phyloP scores from a whole-genome alignment of 2,113 vertebrate genomes.

The Nesogale talazaci region DNA sequence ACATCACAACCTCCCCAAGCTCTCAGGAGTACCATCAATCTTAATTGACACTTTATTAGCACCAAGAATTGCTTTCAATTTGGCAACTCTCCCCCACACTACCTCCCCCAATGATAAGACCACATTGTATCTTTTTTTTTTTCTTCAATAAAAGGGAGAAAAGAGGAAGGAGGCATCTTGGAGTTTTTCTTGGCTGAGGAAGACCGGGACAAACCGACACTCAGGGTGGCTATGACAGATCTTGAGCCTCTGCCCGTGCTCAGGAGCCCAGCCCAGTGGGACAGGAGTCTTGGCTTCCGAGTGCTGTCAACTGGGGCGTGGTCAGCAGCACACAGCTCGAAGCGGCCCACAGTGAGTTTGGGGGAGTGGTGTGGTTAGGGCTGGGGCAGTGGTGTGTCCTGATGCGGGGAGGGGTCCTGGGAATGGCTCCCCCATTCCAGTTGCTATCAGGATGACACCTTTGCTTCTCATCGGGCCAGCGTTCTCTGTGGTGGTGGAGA shows the following conservation, averaged over 20 bases:
- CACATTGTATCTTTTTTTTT: conserved; percentile 13
- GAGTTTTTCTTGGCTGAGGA: neutral
- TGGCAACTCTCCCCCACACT: conserved; percentile 16
- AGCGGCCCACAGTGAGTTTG: too few species aligned
- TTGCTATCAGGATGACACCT: neutral
- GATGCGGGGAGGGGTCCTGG: neutral
- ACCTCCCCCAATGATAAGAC: conserved; percentile 41
- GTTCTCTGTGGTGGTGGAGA: neutral
- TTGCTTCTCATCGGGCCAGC: too few species aligned
- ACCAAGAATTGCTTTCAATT: conserved; percentile 60
- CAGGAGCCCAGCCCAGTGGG: neutral
- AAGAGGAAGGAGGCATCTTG: neutral
- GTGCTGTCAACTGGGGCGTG: neutral
- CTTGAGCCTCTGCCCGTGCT: neutral
- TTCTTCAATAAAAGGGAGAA: neutral
- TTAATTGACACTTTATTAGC: conserved; percentile 79
- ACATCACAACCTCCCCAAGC: conserved; percentile 45
- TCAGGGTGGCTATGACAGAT: neutral
- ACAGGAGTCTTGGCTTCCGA: neutral
- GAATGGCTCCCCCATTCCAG: neutral
- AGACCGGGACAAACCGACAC: neutral
- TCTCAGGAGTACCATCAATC: conserved; percentile 59
- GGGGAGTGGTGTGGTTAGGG: accelerated
- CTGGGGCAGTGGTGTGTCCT: too few species aligned
- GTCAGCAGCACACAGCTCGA: neutral